phyloP scores from a whole-genome alignment of 1,140 invertebrate genomes.

The Tetramorium alpestre region DNA sequence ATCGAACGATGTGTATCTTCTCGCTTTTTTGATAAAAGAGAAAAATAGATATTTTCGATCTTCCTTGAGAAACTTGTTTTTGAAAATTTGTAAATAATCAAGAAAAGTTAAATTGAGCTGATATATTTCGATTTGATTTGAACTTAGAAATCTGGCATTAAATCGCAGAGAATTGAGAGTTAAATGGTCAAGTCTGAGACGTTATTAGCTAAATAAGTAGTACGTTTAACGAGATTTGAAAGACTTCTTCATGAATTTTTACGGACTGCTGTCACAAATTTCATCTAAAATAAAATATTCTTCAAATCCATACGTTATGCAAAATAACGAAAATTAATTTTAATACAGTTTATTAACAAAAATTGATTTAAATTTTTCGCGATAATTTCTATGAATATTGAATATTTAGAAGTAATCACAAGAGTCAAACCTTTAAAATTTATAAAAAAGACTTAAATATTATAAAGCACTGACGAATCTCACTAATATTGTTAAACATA shows the following conservation, averaged over 20 bases:
- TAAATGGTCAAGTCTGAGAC: neutral
- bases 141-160: neutral
- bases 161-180: slow-evolving; percentile 11
- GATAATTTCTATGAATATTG: too few relatives aligned
- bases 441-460: neutral
- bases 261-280: neutral
- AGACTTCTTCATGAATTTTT: neutral
- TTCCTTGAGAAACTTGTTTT: neutral
- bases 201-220: slow-evolving; percentile 34
- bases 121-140: neutral
- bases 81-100: neutral
- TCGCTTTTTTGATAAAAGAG: neutral
- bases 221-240: neutral
- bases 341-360: neutral
- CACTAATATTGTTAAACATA: neutral
- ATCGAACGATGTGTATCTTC: neutral
- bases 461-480: neutral
- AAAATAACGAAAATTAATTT: neutral
- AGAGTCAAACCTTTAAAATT: neutral
- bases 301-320: neutral
- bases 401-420: neutral
- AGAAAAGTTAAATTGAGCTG: neutral
- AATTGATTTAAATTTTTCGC: neutral
- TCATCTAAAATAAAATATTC: neutral
- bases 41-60: neutral